Evolutionary conservation across 2,113 vertebrate species (phyloP).

Genomic region (Pontoporia blainvillei): DNA sequence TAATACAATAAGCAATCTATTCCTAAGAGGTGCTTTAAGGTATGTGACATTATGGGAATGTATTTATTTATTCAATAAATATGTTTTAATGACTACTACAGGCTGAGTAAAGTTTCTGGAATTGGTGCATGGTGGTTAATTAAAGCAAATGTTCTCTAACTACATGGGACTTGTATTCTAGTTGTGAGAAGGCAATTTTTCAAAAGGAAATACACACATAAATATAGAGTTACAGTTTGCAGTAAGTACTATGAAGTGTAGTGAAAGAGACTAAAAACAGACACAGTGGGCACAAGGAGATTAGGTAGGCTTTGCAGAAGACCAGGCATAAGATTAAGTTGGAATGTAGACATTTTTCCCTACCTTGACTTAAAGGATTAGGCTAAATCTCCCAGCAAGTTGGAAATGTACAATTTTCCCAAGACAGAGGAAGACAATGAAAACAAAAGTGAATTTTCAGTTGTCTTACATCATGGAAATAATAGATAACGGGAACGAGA

Average conservation of each 20-base stretch:
- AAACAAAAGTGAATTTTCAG: not conserved
- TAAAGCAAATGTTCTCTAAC: not conserved
- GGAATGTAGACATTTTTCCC: not conserved
- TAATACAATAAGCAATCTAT: not conserved
- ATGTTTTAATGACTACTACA: not conserved
- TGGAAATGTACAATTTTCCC: not conserved
- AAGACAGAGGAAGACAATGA: not conserved
- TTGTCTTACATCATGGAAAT: not conserved
- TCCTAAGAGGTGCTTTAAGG: not conserved
- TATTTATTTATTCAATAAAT: not conserved
- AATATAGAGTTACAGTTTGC: not conserved
- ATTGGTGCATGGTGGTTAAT: not conserved
- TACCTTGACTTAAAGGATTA: not conserved
- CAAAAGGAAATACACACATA: not conserved
- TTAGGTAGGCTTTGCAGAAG: not conserved
- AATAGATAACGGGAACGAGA: not conserved
- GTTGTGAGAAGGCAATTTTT: not conserved
- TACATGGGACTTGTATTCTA: not conserved
- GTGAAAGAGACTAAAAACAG: not conserved
- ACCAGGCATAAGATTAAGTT: not conserved
- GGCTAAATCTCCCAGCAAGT: not conserved
- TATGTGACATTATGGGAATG: not conserved
- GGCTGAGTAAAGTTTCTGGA: not conserved
- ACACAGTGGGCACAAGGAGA: not conserved
- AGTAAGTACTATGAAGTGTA: not conserved